Evolutionary conservation across 2,113 vertebrate genomes (phyloP).

Genomic region (Arothron firmamentum): DNA sequence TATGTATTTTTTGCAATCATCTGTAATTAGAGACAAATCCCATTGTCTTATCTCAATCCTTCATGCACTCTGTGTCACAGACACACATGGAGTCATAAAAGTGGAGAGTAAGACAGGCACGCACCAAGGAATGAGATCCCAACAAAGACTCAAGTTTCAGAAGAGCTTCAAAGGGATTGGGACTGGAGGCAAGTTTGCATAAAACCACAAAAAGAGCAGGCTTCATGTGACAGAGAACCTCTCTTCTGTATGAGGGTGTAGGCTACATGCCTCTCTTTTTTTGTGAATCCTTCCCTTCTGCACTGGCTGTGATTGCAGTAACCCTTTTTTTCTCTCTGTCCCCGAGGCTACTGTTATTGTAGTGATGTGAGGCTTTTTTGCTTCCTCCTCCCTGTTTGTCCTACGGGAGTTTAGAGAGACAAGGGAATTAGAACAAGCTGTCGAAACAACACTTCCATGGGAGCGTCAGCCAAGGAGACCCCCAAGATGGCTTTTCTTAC

Average conservation of each 20-base stretch:
- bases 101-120: not conserved
- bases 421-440: conserved; percentile 71
- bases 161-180: conserved; percentile 34
- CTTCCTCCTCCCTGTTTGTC: conserved; percentile 66
- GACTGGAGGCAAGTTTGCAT: conserved; percentile 27
- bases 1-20: conserved; percentile 12
- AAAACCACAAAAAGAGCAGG: conserved; percentile 44
- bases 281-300: conserved; percentile 46
- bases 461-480: conserved; percentile 52
- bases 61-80: conserved; percentile 9
- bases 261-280: conserved; percentile 39
- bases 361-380: conserved; percentile 47
- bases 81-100: conserved; percentile 41
- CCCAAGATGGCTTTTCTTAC: conserved; percentile 47
- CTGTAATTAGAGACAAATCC: conserved; percentile 44
- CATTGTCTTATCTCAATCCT: conserved; percentile 14
- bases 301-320: conserved; percentile 58
- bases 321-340: conserved; percentile 63
- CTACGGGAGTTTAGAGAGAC: conserved; percentile 48
- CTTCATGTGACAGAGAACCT: conserved; percentile 51
- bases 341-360: conserved; percentile 58
- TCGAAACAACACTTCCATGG: conserved; percentile 67
- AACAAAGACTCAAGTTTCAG: conserved; percentile 37
- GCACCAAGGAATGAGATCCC: conserved; percentile 21
- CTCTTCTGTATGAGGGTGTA: conserved; percentile 37